Percentiles rank a stretch among this genome's conserved stretches.
Evolutionary conservation across 1,140 invertebrate genomes (phyloP).

Genomic region (Rhyzopertha dominica): DNA sequence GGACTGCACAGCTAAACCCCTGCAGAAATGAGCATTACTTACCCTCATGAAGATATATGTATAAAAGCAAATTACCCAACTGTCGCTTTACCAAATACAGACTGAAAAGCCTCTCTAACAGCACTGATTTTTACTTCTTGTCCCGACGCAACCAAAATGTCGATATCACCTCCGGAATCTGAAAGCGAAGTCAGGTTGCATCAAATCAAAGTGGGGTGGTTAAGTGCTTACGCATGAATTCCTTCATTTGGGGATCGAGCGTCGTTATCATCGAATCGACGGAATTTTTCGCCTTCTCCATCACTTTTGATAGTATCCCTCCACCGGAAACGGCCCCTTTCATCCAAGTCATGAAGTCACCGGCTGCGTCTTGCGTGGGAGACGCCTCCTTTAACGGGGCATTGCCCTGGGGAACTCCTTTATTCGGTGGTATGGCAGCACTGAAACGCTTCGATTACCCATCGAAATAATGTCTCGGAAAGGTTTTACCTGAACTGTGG

Average conservation of each 20-base stretch:
- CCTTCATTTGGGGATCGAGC: constrained; percentile 85
- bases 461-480: constrained; percentile 5
- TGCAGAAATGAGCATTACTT: constrained; percentile 41
- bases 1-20: constrained; percentile 55
- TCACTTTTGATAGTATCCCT: constrained; percentile 51
- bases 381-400: constrained; percentile 43
- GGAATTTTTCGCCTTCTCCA: constrained; percentile 78
- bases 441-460: constrained; percentile 33
- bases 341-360: constrained; percentile 54
- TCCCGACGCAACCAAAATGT: constrained; percentile 70
- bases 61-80: constrained; percentile 64
- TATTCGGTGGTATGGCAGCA: constrained; percentile 54
- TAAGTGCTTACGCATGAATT: constrained; percentile 66
- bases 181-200: constrained; percentile 39
- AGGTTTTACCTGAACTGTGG: constrained; percentile 37
- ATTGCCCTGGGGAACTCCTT: constrained; percentile 50
- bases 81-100: constrained; percentile 75
- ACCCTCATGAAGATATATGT: too few relatives aligned
- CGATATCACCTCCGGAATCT: constrained; percentile 75
- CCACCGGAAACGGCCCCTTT: constrained; percentile 54
- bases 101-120: constrained; percentile 77
- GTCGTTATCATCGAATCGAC: constrained; percentile 84
- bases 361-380: constrained; percentile 39
- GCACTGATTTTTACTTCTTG: constrained; percentile 73
- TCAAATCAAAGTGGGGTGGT: not conserved